Base-by-base conservation (phyloP, 2,113 vertebrate genomes). In the Argyrosomus japonicus region DNA sequence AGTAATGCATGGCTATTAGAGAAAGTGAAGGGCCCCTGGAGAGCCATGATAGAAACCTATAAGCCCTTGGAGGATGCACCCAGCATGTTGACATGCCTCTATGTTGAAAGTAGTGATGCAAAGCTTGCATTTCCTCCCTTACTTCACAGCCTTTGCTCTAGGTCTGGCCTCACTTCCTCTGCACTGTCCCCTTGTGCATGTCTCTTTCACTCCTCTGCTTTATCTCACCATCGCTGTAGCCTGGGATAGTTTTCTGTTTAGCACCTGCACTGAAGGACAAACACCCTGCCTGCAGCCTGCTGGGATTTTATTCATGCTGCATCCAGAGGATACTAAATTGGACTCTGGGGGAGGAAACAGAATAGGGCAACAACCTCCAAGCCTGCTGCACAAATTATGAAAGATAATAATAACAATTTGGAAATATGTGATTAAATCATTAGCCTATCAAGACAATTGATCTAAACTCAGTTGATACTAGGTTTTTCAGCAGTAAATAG, bases 261-360 rank as follows among this genome's bases (percentile, higher is more conserved):
- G 60, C 83, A 89, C 68, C 80, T 86, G 76, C 82, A 87, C 64
- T 92, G 81, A 91, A 93, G 87, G 91, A 86, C 91, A 92, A 88
- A 90, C 83, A 77, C 68, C 51, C 78, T 83, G 73, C 47, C 76
- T 79, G 76, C 71, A 79, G 74, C 64, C 80, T 83, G 82, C 81
- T 86, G 88, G 85, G 75, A 81, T 85, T 67, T 74, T 87, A 82
- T 90, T 93, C 68, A 82, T 87, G 79, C 87, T 81, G 87, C 87
- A 91, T 80, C 50, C 18, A 14, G 67, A 89, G 75, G 83, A 87
- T 83, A 68, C 70, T 87, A 89, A 90, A 91, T 89, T 87, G 70
- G 57, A 82, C 85, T 73, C 69, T 17, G 23, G 65, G 56, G 40
- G 48, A 64, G 56, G 61, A 63, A 54, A 69, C 77, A 60, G 40